Percentiles rank a stretch among this genome's conserved stretches.
These are phyloP conservation scores for Origma solitaria DNA, from an alignment of 2,113 vertebrate genomes.

Conservation along the genomic window DNA sequence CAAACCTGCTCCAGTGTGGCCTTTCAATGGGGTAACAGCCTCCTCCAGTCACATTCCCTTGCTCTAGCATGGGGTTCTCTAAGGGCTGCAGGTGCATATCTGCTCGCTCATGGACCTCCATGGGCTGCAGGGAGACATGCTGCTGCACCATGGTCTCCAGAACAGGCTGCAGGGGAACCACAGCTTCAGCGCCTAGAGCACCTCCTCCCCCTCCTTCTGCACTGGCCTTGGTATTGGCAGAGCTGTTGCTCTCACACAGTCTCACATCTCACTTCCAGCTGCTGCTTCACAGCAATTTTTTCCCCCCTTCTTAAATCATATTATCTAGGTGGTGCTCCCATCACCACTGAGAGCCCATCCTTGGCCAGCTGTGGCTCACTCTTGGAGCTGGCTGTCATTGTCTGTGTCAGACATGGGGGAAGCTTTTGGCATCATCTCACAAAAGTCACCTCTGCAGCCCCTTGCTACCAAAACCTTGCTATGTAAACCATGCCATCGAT, in stretches of 20 bases:
- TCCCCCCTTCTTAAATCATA: background rate
- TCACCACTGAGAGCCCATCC: accelerated
- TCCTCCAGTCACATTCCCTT: background rate
- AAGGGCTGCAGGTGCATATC: accelerated
- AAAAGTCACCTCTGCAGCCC: background rate
- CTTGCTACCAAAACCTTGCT: background rate
- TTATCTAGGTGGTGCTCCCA: accelerated
- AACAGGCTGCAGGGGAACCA: background rate
- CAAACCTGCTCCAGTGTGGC: accelerated
- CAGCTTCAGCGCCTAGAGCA: accelerated
- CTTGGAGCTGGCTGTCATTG: background rate
- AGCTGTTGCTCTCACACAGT: background rate
- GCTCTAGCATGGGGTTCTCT: accelerated
- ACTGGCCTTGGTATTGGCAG: background rate
- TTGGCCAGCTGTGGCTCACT: accelerated
- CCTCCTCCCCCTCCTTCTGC: background rate
- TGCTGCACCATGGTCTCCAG: background rate
- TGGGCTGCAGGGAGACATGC: accelerated
- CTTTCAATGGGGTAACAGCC: accelerated
- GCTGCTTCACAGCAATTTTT: background rate
- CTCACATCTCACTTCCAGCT: background rate
- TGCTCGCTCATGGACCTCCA: accelerated
- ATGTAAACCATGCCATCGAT: accelerated
- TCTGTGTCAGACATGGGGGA: accelerated
- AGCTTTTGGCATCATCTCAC: background rate